A percentile compares a stretch with the other conserved stretches of the same genome.
Evolutionary conservation across 2,113 vertebrate species (phyloP).

Genomic region (Eurystomus gularis): DNA sequence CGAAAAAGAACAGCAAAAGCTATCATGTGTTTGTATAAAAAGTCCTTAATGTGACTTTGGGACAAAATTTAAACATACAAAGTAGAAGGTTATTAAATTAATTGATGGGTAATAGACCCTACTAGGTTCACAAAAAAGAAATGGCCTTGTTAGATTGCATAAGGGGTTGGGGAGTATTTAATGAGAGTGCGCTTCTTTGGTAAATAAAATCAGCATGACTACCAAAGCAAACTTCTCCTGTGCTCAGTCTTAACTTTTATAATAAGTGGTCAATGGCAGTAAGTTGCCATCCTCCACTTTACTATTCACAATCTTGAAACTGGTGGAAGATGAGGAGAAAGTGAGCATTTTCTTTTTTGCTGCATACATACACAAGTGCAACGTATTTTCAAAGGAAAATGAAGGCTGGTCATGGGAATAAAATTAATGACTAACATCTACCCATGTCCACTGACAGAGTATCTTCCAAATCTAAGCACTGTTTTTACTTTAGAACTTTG

Average conservation of each 20-base stretch:
- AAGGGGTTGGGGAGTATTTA: neutral
- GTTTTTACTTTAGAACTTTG: neutral
- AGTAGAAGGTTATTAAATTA: neutral
- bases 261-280: fast-evolving
- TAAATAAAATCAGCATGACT: neutral
- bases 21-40: neutral
- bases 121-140: neutral
- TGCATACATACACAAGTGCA: neutral
- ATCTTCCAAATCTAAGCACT: neutral
- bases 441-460: neutral
- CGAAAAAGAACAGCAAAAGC: neutral
- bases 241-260: neutral
- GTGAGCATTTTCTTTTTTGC: neutral
- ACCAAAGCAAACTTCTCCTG: neutral
- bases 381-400: neutral
- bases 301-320: neutral
- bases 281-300: neutral
- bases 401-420: neutral
- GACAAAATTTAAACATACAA: neutral
- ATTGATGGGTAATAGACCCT: neutral
- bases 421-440: neutral
- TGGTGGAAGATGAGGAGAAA: neutral
- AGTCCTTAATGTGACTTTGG: neutral
- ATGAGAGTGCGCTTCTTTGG: neutral
- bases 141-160: neutral